These are phyloP conservation scores for Lophotriccus pileatus DNA, from an alignment of 2,797 vertebrate genomes.

Conservation along the genomic window DNA sequence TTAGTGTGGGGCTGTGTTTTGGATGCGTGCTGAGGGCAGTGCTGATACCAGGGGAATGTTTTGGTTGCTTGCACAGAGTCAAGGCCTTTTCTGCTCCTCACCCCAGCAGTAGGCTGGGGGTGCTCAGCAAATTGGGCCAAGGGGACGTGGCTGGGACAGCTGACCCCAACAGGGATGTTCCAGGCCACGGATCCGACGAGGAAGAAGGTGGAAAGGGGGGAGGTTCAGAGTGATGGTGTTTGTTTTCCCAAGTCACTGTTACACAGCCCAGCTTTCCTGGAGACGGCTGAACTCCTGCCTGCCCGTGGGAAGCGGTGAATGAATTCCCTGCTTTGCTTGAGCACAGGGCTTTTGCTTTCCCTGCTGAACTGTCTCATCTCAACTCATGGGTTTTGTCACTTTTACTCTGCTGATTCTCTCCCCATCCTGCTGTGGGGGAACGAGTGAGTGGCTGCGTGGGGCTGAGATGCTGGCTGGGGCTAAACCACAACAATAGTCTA, in stretches of 20 bases:
- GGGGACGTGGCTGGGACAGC: neutral
- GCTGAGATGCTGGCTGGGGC: neutral
- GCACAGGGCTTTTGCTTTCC: neutral
- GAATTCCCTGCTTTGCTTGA: neutral
- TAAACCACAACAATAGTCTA: neutral
- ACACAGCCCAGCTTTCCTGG: neutral
- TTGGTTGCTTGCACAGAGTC: neutral
- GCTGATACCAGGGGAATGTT: neutral
- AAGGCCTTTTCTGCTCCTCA: neutral
- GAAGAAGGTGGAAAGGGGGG: neutral
- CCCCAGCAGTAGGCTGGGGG: neutral
- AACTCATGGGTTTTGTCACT: rapidly evolving
- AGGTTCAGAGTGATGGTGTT: neutral
- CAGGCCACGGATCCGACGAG: neutral
- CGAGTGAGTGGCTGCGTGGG: neutral
- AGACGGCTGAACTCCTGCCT: neutral
- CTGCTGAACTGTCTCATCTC: neutral
- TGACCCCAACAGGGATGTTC: neutral
- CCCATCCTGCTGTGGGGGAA: neutral
- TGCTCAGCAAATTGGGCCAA: neutral
- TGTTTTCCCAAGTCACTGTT: neutral
- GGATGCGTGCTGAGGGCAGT: neutral
- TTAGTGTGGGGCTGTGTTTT: neutral
- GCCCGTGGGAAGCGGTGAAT: neutral
- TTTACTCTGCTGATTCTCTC: neutral